These are phyloP conservation scores for Potamarius usumacintae DNA, from an alignment of 2,113 vertebrate genomes.

Conservation along the genomic window DNA sequence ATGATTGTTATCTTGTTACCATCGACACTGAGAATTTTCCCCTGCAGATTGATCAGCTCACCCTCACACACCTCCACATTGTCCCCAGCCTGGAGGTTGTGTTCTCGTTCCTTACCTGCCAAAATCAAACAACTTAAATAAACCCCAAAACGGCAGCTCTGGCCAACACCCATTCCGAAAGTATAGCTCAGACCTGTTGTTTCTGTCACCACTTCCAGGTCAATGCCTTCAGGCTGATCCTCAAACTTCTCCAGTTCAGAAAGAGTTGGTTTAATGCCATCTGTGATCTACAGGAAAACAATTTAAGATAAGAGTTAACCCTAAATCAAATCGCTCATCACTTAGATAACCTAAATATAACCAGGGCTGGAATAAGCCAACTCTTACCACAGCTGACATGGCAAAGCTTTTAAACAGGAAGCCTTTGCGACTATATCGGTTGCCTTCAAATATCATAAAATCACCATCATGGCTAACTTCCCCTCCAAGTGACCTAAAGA, in stretches of 20 bases:
- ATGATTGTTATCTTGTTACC: slow-evolving; percentile 97
- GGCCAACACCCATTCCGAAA: background rate
- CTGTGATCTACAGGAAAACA: slow-evolving; percentile 80
- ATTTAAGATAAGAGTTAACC: background rate
- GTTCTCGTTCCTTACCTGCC: slow-evolving; percentile 89
- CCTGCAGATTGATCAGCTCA: slow-evolving; percentile 94
- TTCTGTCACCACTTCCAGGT: slow-evolving; percentile 94
- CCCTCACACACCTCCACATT: slow-evolving; percentile 97
- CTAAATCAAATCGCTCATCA: too few species aligned
- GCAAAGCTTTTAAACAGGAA: slow-evolving; percentile 98
- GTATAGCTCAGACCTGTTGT: slow-evolving; percentile 71
- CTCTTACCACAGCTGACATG: slow-evolving; percentile 93
- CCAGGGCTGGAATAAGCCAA: accelerated
- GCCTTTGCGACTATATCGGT: slow-evolving; percentile 93
- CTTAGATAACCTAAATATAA: too few species aligned
- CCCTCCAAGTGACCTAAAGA: slow-evolving; percentile 84
- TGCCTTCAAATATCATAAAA: slow-evolving; percentile 96
- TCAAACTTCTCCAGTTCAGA: slow-evolving; percentile 96
- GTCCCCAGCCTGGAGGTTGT: slow-evolving; percentile 93
- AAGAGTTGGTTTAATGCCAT: slow-evolving; percentile 92
- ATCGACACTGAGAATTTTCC: slow-evolving; percentile 92
- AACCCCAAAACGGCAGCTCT: background rate
- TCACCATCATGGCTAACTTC: slow-evolving; percentile 93
- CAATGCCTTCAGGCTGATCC: slow-evolving; percentile 93
- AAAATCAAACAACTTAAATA: background rate